These are phyloP conservation scores for Semnornis frantzii DNA, from an alignment of 2,113 vertebrate species.

Conservation along the genomic window DNA sequence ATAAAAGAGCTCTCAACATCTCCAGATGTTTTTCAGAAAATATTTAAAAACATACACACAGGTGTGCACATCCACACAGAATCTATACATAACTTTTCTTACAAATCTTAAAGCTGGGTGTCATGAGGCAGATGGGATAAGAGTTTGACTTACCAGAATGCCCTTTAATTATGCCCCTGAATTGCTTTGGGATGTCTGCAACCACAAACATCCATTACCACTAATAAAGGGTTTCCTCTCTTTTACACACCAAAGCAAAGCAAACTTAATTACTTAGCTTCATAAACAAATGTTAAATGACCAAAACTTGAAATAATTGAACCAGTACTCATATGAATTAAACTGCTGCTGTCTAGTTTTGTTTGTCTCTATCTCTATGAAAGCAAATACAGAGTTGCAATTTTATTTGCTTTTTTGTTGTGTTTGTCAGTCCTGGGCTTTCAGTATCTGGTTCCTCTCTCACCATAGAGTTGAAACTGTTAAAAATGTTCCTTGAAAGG, in stretches of 20 bases:
- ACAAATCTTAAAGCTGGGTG: background rate
- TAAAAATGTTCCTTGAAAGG: background rate
- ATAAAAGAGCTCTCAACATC: background rate
- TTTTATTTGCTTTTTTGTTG: background rate
- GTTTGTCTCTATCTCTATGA: background rate
- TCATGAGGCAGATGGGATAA: background rate
- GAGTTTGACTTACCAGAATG: background rate
- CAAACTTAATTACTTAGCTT: background rate
- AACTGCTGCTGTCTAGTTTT: background rate
- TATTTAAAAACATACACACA: background rate
- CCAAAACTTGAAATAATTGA: background rate
- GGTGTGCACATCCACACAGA: background rate
- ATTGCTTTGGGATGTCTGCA: background rate
- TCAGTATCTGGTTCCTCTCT: background rate
- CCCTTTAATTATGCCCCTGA: background rate
- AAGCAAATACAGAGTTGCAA: background rate
- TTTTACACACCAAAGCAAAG: background rate
- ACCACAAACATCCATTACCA: background rate
- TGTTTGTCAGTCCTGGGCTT: background rate
- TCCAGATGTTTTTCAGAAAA: background rate
- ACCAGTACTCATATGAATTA: background rate
- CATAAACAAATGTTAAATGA: background rate
- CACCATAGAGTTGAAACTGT: background rate
- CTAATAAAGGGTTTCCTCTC: background rate
- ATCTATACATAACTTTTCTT: background rate